phyloP scores from a whole-genome alignment of 2,113 vertebrate genomes.

The Uropsilus gracilis region DNA sequence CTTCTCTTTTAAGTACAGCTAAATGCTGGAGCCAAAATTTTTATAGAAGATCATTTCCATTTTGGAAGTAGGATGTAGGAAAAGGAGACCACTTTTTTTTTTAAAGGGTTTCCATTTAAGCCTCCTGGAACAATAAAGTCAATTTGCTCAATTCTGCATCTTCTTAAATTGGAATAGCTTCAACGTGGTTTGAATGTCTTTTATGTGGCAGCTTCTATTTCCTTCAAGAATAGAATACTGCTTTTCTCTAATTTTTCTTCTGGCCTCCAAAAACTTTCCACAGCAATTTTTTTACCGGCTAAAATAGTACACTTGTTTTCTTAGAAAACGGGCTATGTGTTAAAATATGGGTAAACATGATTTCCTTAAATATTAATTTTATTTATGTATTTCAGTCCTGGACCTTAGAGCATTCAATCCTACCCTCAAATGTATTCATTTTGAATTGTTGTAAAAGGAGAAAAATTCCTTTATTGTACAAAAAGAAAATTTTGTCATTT shows the following conservation, averaged over 20 bases:
- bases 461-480: constrained; percentile 41
- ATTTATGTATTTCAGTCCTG: constrained; percentile 35
- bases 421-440: constrained; percentile 41
- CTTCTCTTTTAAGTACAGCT: constrained; percentile 13
- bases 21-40: constrained; percentile 14
- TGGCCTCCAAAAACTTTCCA: constrained; percentile 64
- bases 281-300: constrained; percentile 61
- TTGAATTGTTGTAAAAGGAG: constrained; percentile 67
- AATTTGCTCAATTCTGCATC: neutral
- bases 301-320: constrained; percentile 72
- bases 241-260: constrained; percentile 62
- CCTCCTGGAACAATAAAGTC: constrained; percentile 5
- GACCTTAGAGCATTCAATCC: constrained; percentile 69
- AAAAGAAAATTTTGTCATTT: constrained; percentile 40
- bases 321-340: constrained; percentile 80
- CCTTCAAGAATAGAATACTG: neutral
- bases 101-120: constrained; percentile 27
- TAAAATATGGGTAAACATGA: constrained; percentile 63
- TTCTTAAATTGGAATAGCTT: neutral
- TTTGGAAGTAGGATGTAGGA: neutral
- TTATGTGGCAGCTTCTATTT: neutral
- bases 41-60: constrained; percentile 1
- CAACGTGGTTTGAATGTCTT: neutral
- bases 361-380: constrained; percentile 65
- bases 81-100: neutral